phyloP scores from a whole-genome alignment of 2,888 invertebrate genomes.

The Synanthedon formicaeformis region DNA sequence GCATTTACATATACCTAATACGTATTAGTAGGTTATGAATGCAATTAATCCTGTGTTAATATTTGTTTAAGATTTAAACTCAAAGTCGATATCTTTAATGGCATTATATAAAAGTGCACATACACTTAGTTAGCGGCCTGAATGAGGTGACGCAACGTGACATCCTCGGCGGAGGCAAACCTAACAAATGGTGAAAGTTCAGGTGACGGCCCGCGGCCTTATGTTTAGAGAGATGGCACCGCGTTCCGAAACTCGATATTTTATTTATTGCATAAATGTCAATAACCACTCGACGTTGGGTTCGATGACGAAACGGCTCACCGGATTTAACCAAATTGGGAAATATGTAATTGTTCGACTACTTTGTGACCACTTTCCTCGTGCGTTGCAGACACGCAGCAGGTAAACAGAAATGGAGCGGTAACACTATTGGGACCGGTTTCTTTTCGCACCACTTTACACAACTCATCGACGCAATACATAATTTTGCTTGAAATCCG shows the following conservation, averaged over 20 bases:
- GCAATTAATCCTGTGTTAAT: neutral
- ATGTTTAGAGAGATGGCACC: constrained; percentile 15
- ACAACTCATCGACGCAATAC: constrained; percentile 54
- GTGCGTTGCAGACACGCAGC: constrained; percentile 12
- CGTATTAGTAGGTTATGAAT: too few relatives aligned
- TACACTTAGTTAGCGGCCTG: constrained; percentile 29
- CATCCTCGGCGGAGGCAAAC: constrained; percentile 40
- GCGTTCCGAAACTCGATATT: constrained; percentile 12
- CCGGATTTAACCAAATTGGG: constrained; percentile 8
- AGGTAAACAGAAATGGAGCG: constrained; percentile 52
- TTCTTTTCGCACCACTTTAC: constrained; percentile 44
- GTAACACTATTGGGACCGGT: constrained; percentile 39
- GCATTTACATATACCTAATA: too few relatives aligned
- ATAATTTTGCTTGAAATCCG: constrained; percentile 44
- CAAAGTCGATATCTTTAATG: neutral
- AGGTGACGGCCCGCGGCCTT: constrained; percentile 11
- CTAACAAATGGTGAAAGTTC: constrained; percentile 62
- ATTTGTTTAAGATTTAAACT: neutral
- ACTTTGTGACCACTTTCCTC: constrained; percentile 26
- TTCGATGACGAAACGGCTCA: constrained; percentile 7
- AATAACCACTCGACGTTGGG: constrained; percentile 12
- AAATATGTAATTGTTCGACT: constrained; percentile 5
- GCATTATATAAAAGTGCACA: constrained; percentile 23
- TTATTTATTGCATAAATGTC: constrained; percentile 23
- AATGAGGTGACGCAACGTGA: constrained; percentile 38